Conservation (phyloP, 2,888 invertebrate species). For the Biston betularia region DNA sequence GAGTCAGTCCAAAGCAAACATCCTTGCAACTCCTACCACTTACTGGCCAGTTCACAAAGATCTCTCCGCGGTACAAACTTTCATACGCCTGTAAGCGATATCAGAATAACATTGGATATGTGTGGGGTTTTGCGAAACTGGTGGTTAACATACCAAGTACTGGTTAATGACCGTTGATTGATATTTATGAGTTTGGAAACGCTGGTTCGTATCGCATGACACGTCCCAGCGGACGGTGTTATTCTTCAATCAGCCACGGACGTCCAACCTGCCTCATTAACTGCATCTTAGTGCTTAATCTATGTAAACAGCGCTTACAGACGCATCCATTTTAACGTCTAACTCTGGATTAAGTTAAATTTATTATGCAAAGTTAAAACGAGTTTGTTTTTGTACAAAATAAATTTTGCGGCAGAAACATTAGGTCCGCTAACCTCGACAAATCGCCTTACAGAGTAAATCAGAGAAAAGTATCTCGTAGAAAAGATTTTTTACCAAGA, state of each 20-base stretch:
- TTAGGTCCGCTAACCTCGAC: background rate
- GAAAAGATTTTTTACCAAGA: background rate
- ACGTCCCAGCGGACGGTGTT: constrained; percentile 47
- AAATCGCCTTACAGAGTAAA: constrained; percentile 4
- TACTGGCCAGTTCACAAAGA: constrained; percentile 8
- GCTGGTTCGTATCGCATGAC: constrained; percentile 64
- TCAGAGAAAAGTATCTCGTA: background rate
- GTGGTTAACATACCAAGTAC: constrained; percentile 48
- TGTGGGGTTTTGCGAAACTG: constrained; percentile 47
- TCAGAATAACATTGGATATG: background rate
- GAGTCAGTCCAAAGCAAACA: constrained; percentile 57
- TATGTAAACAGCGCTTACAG: constrained; percentile 36
- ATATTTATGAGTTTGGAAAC: constrained; percentile 75
- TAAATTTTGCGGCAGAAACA: constrained; percentile 2
- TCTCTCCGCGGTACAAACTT: background rate
- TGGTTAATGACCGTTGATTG: constrained; percentile 69
- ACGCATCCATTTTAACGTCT: constrained; percentile 29
- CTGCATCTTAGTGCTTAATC: constrained; percentile 41
- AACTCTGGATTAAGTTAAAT: constrained; percentile 31
- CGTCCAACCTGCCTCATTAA: constrained; percentile 42
- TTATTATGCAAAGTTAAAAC: constrained; percentile 32
- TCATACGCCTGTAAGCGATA: background rate
- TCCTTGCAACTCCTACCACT: constrained; percentile 36
- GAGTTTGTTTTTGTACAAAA: constrained; percentile 19
- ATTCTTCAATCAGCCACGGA: constrained; percentile 60